These are phyloP conservation scores for Pseudomyrmex flavicornis DNA, from an alignment of 1,140 invertebrate genomes.

Conservation along the genomic window DNA sequence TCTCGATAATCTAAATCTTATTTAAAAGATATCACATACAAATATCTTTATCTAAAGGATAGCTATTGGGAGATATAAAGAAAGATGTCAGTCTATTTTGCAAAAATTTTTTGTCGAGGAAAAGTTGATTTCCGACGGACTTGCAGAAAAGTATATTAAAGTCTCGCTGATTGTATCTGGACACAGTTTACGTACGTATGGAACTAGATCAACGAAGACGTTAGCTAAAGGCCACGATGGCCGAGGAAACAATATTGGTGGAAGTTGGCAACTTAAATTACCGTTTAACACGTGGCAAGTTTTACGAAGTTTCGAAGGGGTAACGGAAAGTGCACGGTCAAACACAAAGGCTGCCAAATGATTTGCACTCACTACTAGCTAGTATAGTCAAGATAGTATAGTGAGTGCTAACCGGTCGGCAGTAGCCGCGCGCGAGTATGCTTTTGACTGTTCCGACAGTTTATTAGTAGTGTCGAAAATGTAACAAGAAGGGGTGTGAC, in stretches of 20 bases:
- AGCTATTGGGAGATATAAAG: no score
- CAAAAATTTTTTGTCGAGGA: no score
- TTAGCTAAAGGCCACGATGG: conserved; percentile 5
- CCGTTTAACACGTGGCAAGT: conserved; percentile 33
- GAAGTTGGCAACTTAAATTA: conserved; percentile 46
- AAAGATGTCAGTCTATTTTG: no score
- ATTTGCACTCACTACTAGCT: conserved; percentile 41
- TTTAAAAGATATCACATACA: no score
- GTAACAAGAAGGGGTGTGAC: conserved; percentile 14
- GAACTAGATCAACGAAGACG: conserved; percentile 15
- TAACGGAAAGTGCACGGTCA: conserved; percentile 1
- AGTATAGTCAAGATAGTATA: neutral
- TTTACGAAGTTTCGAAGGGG: conserved; percentile 43
- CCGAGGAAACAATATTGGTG: conserved; percentile 42
- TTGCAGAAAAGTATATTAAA: no score
- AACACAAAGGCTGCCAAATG: conserved; percentile 15
- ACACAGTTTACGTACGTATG: neutral
- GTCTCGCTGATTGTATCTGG: no score
- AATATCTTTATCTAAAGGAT: no score
- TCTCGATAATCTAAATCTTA: no score
- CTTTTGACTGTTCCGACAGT: conserved; percentile 47
- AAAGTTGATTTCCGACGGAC: no score
- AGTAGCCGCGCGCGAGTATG: conserved; percentile 7
- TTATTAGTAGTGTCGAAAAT: conserved; percentile 22
- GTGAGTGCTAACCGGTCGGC: conserved; percentile 2